A percentile compares a stretch with the other conserved stretches of the same genome.
Conservation (phyloP, 2,888 invertebrate genomes). For the Anorthoa munda region DNA sequence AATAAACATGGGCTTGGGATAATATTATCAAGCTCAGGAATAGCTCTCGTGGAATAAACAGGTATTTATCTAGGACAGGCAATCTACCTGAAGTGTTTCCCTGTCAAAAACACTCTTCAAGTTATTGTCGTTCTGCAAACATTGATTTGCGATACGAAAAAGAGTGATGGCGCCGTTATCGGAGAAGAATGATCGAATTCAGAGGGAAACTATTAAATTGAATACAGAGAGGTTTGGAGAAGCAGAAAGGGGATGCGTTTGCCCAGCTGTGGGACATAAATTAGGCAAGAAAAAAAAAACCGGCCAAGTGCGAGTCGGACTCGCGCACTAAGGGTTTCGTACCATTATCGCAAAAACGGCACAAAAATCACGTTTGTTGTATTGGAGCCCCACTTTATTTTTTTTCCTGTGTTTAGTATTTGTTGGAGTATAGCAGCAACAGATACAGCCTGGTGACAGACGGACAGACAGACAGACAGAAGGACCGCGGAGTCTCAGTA, state of each 20-base stretch:
- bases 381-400: too few relatives aligned
- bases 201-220: not conserved
- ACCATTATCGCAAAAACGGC: too few relatives aligned
- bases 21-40: conserved; percentile 39
- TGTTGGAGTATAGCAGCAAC: too few relatives aligned
- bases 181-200: conserved; percentile 1
- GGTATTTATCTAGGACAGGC: conserved; percentile 28
- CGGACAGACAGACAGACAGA: too few relatives aligned
- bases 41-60: conserved; percentile 39
- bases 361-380: too few relatives aligned
- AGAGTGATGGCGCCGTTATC: not conserved
- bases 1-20: conserved; percentile 53
- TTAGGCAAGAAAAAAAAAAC: too few relatives aligned
- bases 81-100: conserved; percentile 29
- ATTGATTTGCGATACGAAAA: conserved; percentile 18
- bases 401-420: too few relatives aligned
- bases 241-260: not conserved
- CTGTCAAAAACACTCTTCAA: conserved; percentile 7
- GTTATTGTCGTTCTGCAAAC: conserved; percentile 24
- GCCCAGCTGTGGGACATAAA: too few relatives aligned
- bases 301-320: too few relatives aligned
- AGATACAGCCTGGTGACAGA: too few relatives aligned
- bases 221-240: not conserved
- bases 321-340: too few relatives aligned
- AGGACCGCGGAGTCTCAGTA: too few relatives aligned